Evolutionary conservation across 2,113 vertebrate genomes (phyloP).

Genomic region (Pelmatolapia mariae): DNA sequence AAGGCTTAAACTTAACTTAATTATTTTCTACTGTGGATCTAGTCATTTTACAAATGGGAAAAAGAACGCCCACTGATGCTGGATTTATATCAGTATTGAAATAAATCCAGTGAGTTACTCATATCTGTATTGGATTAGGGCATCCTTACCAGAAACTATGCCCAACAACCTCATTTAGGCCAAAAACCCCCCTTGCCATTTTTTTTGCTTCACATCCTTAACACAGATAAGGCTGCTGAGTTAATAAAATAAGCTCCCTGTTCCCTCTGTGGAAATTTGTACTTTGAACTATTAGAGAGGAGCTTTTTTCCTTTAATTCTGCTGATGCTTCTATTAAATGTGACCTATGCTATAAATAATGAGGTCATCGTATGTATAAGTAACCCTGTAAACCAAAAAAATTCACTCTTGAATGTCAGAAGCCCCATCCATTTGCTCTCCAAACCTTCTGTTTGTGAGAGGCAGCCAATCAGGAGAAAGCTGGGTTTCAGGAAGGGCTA

Average conservation of each 20-base stretch:
- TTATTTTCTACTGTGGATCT: background rate
- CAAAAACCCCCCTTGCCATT: accelerated
- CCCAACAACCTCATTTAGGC: background rate
- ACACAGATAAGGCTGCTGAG: background rate
- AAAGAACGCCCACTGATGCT: background rate
- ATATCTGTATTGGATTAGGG: background rate
- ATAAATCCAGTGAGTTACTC: background rate
- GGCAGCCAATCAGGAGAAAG: background rate
- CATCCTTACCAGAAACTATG: background rate
- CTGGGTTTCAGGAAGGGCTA: background rate
- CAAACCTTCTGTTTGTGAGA: background rate
- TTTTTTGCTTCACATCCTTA: background rate
- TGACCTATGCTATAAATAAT: background rate
- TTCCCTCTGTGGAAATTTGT: background rate
- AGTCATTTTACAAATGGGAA: background rate
- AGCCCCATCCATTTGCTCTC: background rate
- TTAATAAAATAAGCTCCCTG: background rate
- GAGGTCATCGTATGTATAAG: background rate
- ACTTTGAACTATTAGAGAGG: background rate
- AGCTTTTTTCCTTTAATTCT: background rate
- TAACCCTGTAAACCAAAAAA: background rate
- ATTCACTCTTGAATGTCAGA: accelerated
- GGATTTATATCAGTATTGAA: background rate
- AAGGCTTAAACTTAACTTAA: background rate
- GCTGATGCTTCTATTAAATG: background rate